A percentile compares a stretch with the other conserved stretches of the same genome.
Conservation (phyloP, 2,113 vertebrate genomes). For the Pomatorhinus ruficollis region DNA sequence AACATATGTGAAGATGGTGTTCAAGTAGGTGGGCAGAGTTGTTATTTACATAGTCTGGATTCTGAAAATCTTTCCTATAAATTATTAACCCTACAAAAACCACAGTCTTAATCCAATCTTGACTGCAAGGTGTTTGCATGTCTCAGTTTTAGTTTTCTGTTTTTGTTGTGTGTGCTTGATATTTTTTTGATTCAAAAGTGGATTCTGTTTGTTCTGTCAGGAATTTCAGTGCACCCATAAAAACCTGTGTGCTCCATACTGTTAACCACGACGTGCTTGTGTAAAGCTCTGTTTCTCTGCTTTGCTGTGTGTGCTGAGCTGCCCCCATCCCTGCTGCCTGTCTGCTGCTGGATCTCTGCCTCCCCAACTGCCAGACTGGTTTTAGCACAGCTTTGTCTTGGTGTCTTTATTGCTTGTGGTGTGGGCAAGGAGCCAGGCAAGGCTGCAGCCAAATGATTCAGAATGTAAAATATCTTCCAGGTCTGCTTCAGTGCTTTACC, state of each 20-base stretch:
- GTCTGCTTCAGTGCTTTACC: neutral
- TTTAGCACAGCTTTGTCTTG: neutral
- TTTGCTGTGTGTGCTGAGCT: neutral
- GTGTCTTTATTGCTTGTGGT: neutral
- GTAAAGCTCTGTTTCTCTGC: neutral
- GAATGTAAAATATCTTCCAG: neutral
- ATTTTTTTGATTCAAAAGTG: neutral
- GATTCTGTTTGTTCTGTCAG: neutral
- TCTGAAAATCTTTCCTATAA: neutral
- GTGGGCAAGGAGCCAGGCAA: neutral
- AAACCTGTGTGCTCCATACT: rapidly evolving
- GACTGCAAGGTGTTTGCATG: neutral
- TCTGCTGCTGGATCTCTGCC: neutral
- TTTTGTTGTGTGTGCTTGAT: neutral
- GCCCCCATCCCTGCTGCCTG: neutral
- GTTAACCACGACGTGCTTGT: neutral
- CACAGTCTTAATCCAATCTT: neutral
- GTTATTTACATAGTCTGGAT: neutral
- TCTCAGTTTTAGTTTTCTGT: neutral
- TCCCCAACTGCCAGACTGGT: neutral
- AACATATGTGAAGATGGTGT: neutral
- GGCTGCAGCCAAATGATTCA: neutral
- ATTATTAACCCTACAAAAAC: neutral
- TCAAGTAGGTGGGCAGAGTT: neutral
- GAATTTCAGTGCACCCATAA: neutral